Conservation (phyloP, 2,888 invertebrate species). For the Lasioglossum marginatum region DNA sequence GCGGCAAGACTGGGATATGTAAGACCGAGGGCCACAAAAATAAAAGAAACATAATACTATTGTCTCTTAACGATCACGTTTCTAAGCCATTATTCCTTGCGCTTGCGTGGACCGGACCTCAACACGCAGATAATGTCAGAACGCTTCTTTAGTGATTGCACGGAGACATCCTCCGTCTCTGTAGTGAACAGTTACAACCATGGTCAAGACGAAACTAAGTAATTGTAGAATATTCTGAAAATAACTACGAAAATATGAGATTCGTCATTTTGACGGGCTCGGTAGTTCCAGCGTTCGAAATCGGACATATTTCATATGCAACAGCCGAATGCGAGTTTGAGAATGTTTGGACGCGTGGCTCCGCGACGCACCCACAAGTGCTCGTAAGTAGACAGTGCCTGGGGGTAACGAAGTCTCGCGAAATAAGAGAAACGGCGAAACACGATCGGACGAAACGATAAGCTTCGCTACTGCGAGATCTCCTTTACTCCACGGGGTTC, state of each 20-base stretch:
- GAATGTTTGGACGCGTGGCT: conserved; percentile 5
- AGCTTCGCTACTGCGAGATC: conserved; percentile 75
- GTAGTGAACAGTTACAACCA: background rate
- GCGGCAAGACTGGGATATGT: conserved; percentile 24
- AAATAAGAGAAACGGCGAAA: conserved; percentile 75
- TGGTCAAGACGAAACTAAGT: background rate
- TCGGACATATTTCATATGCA: background rate
- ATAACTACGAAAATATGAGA: too few species aligned
- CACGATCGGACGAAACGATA: conserved; percentile 78
- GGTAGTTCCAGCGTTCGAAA: too few species aligned
- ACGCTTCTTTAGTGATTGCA: conserved; percentile 26
- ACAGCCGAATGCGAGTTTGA: background rate
- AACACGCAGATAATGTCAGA: conserved; percentile 20
- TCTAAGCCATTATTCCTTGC: conserved; percentile 52
- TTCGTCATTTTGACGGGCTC: too few species aligned
- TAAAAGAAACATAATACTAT: conserved; percentile 63
- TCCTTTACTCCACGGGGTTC: conserved; percentile 75
- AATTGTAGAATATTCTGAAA: too few species aligned
- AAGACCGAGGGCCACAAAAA: conserved; percentile 26
- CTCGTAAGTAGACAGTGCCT: conserved; percentile 62
- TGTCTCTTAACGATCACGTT: conserved; percentile 63
- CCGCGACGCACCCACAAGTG: conserved; percentile 45
- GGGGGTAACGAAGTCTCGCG: conserved; percentile 73
- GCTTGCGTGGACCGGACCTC: conserved; percentile 13
- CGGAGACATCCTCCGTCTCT: background rate